Conservation (phyloP, 2,797 vertebrate species). For the Amazona ochrocephala region DNA sequence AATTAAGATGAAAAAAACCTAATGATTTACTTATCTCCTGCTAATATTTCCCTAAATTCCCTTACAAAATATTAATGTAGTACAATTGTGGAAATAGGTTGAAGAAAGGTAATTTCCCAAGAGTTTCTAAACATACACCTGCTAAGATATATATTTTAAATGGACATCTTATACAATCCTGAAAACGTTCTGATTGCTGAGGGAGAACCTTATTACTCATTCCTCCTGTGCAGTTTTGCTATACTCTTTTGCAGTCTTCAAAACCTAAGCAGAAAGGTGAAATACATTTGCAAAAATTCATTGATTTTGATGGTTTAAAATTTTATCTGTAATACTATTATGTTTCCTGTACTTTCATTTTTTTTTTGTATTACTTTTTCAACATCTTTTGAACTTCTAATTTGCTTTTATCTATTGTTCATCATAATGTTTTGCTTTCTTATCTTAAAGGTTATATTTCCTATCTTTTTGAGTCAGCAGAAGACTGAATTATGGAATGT, state of each 20-base stretch:
- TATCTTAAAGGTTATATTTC: neutral
- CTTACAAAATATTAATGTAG: neutral
- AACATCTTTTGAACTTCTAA: neutral
- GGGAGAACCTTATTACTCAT: neutral
- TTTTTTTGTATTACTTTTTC: neutral
- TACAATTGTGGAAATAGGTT: neutral
- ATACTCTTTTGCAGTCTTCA: neutral
- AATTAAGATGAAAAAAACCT: neutral
- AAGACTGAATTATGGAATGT: neutral
- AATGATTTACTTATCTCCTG: neutral
- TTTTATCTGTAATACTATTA: neutral
- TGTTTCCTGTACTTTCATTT: neutral
- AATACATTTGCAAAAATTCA: neutral
- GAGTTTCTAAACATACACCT: neutral
- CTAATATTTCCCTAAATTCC: neutral
- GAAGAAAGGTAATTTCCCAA: neutral
- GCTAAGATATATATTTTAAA: neutral
- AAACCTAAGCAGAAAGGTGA: neutral
- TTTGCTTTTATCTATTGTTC: neutral
- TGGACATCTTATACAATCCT: neutral
- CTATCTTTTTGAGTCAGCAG: neutral
- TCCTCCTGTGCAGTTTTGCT: neutral
- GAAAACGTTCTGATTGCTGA: neutral
- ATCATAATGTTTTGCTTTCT: neutral
- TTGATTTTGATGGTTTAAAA: neutral